Conservation (phyloP, 2,888 invertebrate species). For the Malachius bipustulatus region DNA sequence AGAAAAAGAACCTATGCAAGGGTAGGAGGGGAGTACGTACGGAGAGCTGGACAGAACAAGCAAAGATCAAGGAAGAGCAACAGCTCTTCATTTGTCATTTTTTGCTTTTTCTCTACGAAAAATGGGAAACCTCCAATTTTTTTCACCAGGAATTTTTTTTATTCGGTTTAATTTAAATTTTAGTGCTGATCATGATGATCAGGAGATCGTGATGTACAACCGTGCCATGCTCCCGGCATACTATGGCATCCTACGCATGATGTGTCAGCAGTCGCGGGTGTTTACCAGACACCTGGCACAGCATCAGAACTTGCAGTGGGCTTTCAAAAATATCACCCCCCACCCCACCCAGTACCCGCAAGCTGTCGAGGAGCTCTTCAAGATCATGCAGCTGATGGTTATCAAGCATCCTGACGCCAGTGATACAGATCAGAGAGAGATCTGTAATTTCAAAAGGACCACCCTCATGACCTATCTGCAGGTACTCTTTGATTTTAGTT, state of each 20-base stretch:
- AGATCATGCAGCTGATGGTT: conserved; percentile 80
- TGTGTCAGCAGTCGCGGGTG: conserved; percentile 76
- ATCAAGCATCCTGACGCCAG: conserved; percentile 68
- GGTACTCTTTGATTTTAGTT: conserved; percentile 40
- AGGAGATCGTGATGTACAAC: conserved; percentile 89
- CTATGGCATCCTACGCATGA: conserved; percentile 78
- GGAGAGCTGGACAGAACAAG: no score
- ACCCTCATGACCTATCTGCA: conserved; percentile 82
- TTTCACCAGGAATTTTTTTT: no score
- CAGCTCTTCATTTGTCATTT: no score
- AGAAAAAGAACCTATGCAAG: no score
- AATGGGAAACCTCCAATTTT: no score
- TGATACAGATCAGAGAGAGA: conserved; percentile 67
- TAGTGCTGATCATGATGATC: conserved; percentile 93
- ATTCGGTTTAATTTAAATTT: no score
- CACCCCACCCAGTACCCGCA: conserved; percentile 86
- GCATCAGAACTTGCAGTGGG: conserved; percentile 95
- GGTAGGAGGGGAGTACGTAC: no score
- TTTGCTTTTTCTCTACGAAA: no score
- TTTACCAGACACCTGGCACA: conserved; percentile 80
- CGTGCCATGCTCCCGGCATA: conserved; percentile 88
- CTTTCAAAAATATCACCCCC: conserved; percentile 92
- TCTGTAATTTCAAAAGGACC: conserved; percentile 72
- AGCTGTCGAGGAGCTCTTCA: conserved; percentile 86
- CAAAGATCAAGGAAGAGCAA: no score